Conservation (phyloP, 2,113 vertebrate species). For the Corydoras sp. region DNA sequence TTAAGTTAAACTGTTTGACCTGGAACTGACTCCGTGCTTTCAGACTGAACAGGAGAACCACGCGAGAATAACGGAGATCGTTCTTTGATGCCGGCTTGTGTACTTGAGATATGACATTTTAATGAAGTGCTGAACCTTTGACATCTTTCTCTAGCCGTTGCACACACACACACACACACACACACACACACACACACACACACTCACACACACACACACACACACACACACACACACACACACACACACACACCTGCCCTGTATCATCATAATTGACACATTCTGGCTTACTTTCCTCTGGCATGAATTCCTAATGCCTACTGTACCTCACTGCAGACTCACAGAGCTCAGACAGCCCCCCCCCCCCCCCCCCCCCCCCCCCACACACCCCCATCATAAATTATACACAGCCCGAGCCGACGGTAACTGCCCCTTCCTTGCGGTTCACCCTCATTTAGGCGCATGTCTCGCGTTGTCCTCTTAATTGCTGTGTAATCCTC, state of each 20-base stretch:
- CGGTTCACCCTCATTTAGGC: too few relatives aligned
- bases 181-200: constrained; percentile 27
- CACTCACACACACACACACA: constrained; percentile 19
- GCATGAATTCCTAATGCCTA: constrained; percentile 30
- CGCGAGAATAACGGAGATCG: background rate
- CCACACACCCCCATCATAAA: too few relatives aligned
- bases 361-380: too few relatives aligned
- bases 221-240: constrained; percentile 22
- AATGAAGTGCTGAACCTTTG: constrained; percentile 13
- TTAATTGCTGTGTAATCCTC: too few relatives aligned
- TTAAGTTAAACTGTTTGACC: too few relatives aligned
- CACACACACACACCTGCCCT: constrained; percentile 23
- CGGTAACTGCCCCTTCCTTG: too few relatives aligned
- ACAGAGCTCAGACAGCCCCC: too few relatives aligned
- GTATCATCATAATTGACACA: constrained; percentile 38
- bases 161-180: constrained; percentile 13
- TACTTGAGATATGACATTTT: constrained; percentile 13
- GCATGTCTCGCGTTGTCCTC: too few relatives aligned
- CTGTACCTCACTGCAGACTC: background rate
- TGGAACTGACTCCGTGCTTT: too few relatives aligned
- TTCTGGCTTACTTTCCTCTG: constrained; percentile 34
- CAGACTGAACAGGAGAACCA: too few relatives aligned
- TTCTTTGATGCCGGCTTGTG: background rate
- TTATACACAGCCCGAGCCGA: too few relatives aligned
- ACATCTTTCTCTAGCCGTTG: background rate